These are phyloP conservation scores for Steinernema feltiae DNA, from an alignment of 1,140 invertebrate species.

Conservation along the genomic window DNA sequence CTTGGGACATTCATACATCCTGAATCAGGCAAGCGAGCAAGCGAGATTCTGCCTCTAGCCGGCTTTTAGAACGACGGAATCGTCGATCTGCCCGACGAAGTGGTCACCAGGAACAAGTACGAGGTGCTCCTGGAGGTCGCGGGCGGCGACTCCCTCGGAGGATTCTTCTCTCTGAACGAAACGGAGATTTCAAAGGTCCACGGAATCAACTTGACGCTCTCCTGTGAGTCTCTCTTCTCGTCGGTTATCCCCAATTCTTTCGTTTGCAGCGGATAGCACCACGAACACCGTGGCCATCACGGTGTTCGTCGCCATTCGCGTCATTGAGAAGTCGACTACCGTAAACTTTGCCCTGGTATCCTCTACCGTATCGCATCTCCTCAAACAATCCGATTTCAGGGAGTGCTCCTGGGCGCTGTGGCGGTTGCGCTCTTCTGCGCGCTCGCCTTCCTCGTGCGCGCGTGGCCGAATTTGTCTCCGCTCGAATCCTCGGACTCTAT, in stretches of 20 bases:
- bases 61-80: background rate
- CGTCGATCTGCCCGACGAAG: background rate
- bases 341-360: background rate
- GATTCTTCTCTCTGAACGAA: background rate
- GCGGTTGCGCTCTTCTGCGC: background rate
- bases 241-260: background rate
- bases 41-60: background rate
- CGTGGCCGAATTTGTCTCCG: background rate
- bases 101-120: background rate
- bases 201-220: background rate
- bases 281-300: background rate
- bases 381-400: background rate
- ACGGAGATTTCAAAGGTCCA: background rate
- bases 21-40: background rate
- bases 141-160: background rate
- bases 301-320: background rate
- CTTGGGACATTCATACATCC: background rate
- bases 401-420: background rate
- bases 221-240: background rate
- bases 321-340: background rate
- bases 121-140: background rate
- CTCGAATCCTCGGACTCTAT: slow-evolving; percentile 4
- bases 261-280: background rate
- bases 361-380: background rate
- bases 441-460: background rate